These are phyloP conservation scores for Ondatra zibethicus DNA, from an alignment of 2,113 vertebrate species.

Conservation along the genomic window DNA sequence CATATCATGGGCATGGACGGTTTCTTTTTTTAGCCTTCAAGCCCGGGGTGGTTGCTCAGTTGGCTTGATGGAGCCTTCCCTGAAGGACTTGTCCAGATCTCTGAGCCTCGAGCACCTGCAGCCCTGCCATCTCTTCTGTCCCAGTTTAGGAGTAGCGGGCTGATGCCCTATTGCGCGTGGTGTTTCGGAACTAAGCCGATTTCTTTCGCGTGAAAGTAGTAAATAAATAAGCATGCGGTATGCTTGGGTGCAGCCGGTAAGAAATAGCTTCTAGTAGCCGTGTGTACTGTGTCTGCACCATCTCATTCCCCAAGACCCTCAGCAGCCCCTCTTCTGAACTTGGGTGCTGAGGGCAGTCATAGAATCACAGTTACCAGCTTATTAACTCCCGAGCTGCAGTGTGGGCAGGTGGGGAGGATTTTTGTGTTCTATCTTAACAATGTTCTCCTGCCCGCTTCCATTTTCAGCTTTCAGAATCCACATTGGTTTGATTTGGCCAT, in stretches of 20 bases:
- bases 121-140: neutral
- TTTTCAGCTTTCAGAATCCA: slow-evolving; percentile 37
- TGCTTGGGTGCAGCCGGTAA: neutral
- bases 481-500: slow-evolving; percentile 27
- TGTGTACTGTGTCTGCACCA: neutral
- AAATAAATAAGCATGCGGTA: neutral
- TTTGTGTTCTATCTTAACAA: neutral
- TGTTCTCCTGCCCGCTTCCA: neutral
- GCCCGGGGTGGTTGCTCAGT: neutral
- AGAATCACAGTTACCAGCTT: neutral
- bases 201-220: slow-evolving; percentile 10
- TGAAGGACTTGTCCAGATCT: neutral
- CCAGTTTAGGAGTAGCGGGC: neutral
- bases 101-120: neutral
- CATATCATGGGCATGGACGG: neutral
- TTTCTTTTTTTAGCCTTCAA: neutral
- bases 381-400: neutral
- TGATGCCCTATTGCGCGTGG: neutral
- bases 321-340: neutral
- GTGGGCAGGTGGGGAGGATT: neutral
- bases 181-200: slow-evolving; percentile 7
- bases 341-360: neutral
- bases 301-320: too few species aligned
- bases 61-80: neutral
- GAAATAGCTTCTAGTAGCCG: neutral